phyloP scores from a whole-genome alignment of 1,140 invertebrate genomes.

The Planococcus citri region DNA sequence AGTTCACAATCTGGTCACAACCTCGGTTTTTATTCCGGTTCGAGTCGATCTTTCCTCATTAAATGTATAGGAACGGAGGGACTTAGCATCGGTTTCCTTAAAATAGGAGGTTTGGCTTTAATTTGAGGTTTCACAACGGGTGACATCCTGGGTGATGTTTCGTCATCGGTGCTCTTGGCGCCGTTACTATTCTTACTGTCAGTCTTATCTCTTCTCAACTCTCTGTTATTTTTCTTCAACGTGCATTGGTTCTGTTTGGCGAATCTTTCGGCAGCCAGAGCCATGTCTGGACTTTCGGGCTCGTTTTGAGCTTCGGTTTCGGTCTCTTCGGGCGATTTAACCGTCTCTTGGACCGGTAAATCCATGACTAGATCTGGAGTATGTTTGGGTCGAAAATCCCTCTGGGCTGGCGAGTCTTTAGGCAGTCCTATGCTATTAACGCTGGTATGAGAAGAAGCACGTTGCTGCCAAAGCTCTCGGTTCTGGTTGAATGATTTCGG shows the following conservation, averaged over 20 bases:
- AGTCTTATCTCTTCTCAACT: slow-evolving; percentile 35
- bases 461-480: slow-evolving; percentile 47
- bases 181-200: slow-evolving; percentile 38
- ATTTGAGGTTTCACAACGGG: slow-evolving; percentile 48
- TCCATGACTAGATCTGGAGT: slow-evolving; percentile 84
- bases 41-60: neutral
- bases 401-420: neutral
- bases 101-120: slow-evolving; percentile 57
- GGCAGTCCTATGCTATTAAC: neutral
- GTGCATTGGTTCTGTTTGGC: slow-evolving; percentile 70
- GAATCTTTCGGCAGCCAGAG: slow-evolving; percentile 57
- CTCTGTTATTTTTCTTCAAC: slow-evolving; percentile 57
- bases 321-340: slow-evolving; percentile 13
- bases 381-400: slow-evolving; percentile 32
- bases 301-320: slow-evolving; percentile 29
- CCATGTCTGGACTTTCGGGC: slow-evolving; percentile 52
- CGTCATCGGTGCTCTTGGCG: neutral
- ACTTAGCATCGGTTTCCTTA: slow-evolving; percentile 51
- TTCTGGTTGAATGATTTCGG: slow-evolving; percentile 36
- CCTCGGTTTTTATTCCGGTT: neutral
- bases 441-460: slow-evolving; percentile 40
- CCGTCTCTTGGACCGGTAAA: slow-evolving; percentile 42
- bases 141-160: slow-evolving; percentile 27
- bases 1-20: neutral
- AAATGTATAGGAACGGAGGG: slow-evolving; percentile 22